These are phyloP conservation scores for Cherax quadricarinatus DNA, from an alignment of 1,140 invertebrate genomes.

Conservation along the genomic window DNA sequence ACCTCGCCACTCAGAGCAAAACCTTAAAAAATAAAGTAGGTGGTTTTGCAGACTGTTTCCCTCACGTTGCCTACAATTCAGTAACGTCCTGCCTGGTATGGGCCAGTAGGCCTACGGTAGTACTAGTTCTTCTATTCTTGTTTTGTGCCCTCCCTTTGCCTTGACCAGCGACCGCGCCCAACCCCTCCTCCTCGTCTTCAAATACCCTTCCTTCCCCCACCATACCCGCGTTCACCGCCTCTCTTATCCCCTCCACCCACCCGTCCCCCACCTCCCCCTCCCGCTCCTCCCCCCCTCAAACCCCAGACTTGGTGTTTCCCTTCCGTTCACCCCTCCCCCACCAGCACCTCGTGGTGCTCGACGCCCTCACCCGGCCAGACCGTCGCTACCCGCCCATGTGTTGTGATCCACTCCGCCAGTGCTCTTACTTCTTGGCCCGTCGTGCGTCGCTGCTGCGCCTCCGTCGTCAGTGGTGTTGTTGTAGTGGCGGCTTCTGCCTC, in stretches of 20 bases:
- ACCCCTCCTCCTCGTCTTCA: neutral
- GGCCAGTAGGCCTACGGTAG: too few species aligned
- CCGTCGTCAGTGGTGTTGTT: neutral
- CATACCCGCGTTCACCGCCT: neutral
- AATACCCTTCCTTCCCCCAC: neutral
- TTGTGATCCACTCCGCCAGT: neutral
- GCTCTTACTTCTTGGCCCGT: neutral
- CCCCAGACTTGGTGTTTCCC: neutral
- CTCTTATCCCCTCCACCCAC: neutral
- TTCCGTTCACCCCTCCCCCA: neutral
- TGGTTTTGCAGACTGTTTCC: too few species aligned
- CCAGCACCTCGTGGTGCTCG: neutral
- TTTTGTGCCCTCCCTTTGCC: neutral
- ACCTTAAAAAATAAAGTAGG: too few species aligned
- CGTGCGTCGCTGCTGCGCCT: neutral
- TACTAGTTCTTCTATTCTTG: too few species aligned
- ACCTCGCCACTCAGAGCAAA: neutral
- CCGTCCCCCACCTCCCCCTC: neutral
- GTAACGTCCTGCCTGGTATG: too few species aligned
- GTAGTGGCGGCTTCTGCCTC: neutral
- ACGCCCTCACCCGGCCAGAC: neutral
- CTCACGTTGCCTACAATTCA: too few species aligned
- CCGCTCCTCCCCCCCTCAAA: neutral
- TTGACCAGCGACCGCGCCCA: neutral
- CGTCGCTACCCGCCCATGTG: slow-evolving; percentile 15